phyloP scores from a whole-genome alignment of 2,888 invertebrate species.

The Eulithis prunata region DNA sequence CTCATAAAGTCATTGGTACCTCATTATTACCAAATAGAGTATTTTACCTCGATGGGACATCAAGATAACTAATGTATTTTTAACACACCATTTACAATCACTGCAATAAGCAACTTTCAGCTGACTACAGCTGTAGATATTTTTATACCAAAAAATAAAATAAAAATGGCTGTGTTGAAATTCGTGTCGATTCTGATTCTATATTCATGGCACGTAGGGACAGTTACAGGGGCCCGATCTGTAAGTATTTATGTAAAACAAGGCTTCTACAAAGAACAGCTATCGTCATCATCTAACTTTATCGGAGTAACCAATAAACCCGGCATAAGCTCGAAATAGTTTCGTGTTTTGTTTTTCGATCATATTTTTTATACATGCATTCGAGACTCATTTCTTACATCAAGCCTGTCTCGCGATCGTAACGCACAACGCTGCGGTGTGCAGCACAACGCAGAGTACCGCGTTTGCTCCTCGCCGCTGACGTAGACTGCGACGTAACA shows the following conservation, averaged over 20 bases:
- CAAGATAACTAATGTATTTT: slow-evolving; percentile 5
- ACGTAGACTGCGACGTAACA: too few relatives aligned
- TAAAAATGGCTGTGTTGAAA: slow-evolving; percentile 11
- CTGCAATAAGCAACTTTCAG: neutral
- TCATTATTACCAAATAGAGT: neutral
- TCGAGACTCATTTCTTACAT: too few relatives aligned
- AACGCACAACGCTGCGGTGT: too few relatives aligned
- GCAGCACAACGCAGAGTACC: too few relatives aligned
- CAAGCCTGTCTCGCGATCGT: too few relatives aligned
- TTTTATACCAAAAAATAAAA: neutral
- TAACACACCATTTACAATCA: neutral
- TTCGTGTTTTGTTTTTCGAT: too few relatives aligned
- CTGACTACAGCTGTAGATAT: neutral
- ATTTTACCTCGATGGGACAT: neutral
- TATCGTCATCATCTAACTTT: neutral
- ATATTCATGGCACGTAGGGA: slow-evolving; percentile 1
- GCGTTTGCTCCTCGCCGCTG: too few relatives aligned
- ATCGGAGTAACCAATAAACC: too few relatives aligned
- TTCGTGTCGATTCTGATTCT: slow-evolving; percentile 7
- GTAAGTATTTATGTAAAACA: slow-evolving; percentile 13
- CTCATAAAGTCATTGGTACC: neutral
- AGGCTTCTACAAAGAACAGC: too few relatives aligned
- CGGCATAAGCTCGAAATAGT: neutral
- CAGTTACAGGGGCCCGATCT: slow-evolving; percentile 8
- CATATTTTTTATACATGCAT: too few relatives aligned